Percentiles rank a stretch among this genome's conserved stretches.
These are phyloP conservation scores for Brachionus manjavacas DNA, from an alignment of 1,140 invertebrate genomes.

Conservation along the genomic window DNA sequence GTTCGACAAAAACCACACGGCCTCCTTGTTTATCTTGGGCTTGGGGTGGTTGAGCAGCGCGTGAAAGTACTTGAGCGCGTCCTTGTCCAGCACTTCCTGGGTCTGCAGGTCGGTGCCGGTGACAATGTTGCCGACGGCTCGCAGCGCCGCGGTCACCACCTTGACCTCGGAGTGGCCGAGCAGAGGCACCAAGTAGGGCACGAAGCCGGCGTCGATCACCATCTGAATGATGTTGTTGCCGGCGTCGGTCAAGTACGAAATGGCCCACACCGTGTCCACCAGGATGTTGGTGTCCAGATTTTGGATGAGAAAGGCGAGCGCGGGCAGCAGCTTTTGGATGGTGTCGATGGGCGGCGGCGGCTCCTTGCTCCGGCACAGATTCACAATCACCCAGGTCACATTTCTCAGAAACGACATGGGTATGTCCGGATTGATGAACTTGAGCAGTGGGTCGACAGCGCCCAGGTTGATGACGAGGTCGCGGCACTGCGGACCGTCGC, in stretches of 20 bases:
- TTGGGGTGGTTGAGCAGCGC: slow-evolving; percentile 79
- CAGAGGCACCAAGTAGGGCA: slow-evolving; percentile 86
- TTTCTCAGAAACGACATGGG: slow-evolving; percentile 86
- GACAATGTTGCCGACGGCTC: slow-evolving; percentile 97
- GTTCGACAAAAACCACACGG: slow-evolving; percentile 97
- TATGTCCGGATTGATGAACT: slow-evolving; percentile 86
- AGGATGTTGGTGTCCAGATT: slow-evolving; percentile 91
- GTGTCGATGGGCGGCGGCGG: slow-evolving; percentile 61
- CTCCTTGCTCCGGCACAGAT: slow-evolving; percentile 91
- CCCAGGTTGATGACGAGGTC: slow-evolving; percentile 86
- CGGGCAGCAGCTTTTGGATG: slow-evolving; percentile 86
- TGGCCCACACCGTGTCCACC: slow-evolving; percentile 97
- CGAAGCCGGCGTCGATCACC: slow-evolving; percentile 92
- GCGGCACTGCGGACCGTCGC: slow-evolving; percentile 79
- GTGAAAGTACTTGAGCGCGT: slow-evolving; percentile 84
- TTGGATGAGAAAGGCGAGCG: slow-evolving; percentile 85
- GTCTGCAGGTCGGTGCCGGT: slow-evolving; percentile 98
- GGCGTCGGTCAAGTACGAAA: slow-evolving; percentile 95
- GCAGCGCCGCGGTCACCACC: slow-evolving; percentile 68
- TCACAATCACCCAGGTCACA: slow-evolving; percentile 97
- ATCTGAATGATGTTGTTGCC: slow-evolving; percentile 98
- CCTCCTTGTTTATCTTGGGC: slow-evolving; percentile 81
- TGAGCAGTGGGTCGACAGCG: slow-evolving; percentile 77
- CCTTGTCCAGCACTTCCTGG: slow-evolving; percentile 84
- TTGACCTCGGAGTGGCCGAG: slow-evolving; percentile 93